phyloP scores from a whole-genome alignment of 2,797 vertebrate species.

The Dendrocincla fuliginosa region DNA sequence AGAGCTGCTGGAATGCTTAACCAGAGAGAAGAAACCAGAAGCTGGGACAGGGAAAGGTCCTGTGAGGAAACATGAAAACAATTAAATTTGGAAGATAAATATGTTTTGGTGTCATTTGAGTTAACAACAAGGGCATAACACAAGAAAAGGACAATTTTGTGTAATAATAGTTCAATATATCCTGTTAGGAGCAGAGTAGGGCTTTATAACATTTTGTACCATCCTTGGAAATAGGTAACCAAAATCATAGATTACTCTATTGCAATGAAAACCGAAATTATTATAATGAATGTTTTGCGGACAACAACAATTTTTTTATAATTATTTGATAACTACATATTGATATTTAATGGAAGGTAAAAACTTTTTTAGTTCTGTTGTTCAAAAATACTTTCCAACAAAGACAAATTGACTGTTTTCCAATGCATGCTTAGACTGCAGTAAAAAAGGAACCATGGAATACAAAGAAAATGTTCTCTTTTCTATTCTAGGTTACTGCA shows the following conservation, averaged over 20 bases:
- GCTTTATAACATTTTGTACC: not conserved
- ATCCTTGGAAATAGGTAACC: not conserved
- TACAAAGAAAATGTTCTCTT: not conserved
- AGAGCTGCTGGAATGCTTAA: not conserved
- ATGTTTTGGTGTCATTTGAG: not conserved
- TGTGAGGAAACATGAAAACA: constrained; percentile 10
- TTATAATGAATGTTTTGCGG: not conserved
- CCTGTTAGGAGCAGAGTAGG: not conserved
- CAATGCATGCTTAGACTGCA: not conserved
- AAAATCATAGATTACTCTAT: not conserved
- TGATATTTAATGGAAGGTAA: not conserved
- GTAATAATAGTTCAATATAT: not conserved
- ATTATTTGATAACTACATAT: not conserved
- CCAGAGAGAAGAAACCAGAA: not conserved
- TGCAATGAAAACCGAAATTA: not conserved
- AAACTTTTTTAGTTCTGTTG: not conserved
- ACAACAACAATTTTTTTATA: not conserved
- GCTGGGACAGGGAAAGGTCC: constrained; percentile 1
- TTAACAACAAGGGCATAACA: not conserved
- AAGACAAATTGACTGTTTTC: not conserved
- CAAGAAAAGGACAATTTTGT: not conserved
- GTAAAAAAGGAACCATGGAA: not conserved
- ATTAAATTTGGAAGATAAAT: constrained; percentile 7
- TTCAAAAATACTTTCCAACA: not conserved
- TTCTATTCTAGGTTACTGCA: not conserved